Conservation (phyloP, 2,888 invertebrate genomes). For the Koerneria pararmatus region DNA sequence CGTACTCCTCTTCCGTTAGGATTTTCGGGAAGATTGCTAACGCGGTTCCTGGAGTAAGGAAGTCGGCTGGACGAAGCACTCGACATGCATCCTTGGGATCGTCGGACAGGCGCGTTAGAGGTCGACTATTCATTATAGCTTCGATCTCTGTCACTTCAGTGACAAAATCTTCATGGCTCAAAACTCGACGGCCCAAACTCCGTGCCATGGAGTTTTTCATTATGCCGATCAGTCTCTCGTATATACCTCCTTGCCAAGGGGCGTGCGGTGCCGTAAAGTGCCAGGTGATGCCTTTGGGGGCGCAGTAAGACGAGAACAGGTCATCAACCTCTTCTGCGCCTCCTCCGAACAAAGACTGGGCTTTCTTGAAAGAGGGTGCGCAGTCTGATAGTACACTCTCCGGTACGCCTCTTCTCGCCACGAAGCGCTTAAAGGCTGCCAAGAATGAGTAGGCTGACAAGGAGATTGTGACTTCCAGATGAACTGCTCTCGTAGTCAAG, state of each 20-base stretch:
- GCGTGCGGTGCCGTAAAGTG: conserved; percentile 60
- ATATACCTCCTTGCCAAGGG: conserved; percentile 63
- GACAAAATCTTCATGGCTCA: not conserved
- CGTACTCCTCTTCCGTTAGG: too few relatives aligned
- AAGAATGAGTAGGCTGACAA: conserved; percentile 55
- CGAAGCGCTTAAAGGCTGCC: conserved; percentile 54
- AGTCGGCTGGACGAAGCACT: conserved; percentile 11
- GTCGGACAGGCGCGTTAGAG: too few relatives aligned
- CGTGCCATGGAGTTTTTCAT: not conserved
- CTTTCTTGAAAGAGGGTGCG: conserved; percentile 60
- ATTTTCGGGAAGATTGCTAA: too few relatives aligned
- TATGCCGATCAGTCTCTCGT: conserved; percentile 60
- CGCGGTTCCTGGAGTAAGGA: conserved; percentile 14
- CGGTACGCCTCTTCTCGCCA: conserved; percentile 56
- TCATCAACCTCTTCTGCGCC: not conserved
- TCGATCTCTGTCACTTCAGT: conserved; percentile 11
- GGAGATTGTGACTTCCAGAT: conserved; percentile 59
- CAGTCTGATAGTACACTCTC: conserved; percentile 56
- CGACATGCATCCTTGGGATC: not conserved
- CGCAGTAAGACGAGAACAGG: not conserved
- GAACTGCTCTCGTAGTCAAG: conserved; percentile 59
- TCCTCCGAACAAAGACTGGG: not conserved
- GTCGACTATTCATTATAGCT: conserved; percentile 10
- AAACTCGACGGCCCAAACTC: not conserved
- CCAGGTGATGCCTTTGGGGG: conserved; percentile 37